These are phyloP conservation scores for Microlaimidae sp. DNA, from an alignment of 2,888 invertebrate genomes.

Conservation along the genomic window DNA sequence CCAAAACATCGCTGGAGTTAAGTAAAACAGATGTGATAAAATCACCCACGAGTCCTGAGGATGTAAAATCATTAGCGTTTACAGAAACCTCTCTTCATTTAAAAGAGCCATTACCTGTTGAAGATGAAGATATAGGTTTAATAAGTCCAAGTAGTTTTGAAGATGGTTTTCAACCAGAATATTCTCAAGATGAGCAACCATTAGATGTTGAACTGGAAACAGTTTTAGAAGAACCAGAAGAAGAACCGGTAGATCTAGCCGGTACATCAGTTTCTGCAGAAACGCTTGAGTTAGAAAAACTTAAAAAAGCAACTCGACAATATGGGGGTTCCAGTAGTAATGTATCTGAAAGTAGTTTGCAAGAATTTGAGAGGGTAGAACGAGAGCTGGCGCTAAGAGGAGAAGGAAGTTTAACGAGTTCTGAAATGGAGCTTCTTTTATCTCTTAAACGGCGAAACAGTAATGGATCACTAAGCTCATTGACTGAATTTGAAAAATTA, in stretches of 20 bases:
- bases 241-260: constrained; percentile 5
- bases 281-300: not conserved
- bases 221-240: constrained; percentile 28
- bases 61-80: too few species aligned
- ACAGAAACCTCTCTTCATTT: not conserved
- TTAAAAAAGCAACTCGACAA: not conserved
- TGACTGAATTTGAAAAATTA: constrained; percentile 29
- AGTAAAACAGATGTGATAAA: too few species aligned
- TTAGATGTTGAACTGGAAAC: constrained; percentile 19
- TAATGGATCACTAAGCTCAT: constrained; percentile 25
- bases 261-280: not conserved
- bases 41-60: constrained; percentile 1
- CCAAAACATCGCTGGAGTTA: not conserved
- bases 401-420: constrained; percentile 23
- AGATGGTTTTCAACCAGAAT: not conserved
- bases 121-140: not conserved
- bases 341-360: constrained; percentile 15
- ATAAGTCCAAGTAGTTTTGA: not conserved
- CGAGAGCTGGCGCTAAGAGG: constrained; percentile 22
- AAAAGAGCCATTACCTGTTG: not conserved
- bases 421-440: constrained; percentile 24
- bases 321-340: constrained; percentile 11
- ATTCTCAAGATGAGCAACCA: not conserved
- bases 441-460: not conserved
- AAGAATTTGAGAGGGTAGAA: constrained; percentile 32